Evolutionary conservation across 2,113 vertebrate species (phyloP).

Genomic region (Naja naja): DNA sequence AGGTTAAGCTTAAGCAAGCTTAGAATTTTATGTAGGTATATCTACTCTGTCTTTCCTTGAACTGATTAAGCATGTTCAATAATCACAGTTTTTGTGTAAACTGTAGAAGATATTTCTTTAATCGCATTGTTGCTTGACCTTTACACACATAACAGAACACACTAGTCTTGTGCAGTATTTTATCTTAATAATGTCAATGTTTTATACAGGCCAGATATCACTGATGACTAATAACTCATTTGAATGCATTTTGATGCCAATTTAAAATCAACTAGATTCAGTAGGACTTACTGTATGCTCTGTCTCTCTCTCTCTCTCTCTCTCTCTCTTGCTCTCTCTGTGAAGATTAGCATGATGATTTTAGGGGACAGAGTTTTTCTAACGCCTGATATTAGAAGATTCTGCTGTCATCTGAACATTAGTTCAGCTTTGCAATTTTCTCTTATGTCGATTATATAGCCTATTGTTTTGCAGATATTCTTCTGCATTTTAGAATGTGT

Average conservation of each 20-base stretch:
- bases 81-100: not conserved
- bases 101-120: not conserved
- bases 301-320: too few species aligned
- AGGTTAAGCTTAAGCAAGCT: not conserved
- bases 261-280: not conserved
- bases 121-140: conserved; percentile 23
- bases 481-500: not conserved
- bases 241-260: not conserved
- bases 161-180: not conserved
- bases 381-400: conserved; percentile 9
- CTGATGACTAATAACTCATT: not conserved
- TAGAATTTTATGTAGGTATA: not conserved
- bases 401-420: conserved; percentile 20
- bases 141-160: conserved; percentile 20
- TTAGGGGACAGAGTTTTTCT: not conserved
- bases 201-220: not conserved
- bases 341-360: not conserved
- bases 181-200: not conserved
- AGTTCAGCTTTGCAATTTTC: conserved; percentile 13
- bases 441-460: conserved; percentile 4
- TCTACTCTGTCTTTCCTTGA: not conserved
- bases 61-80: not conserved
- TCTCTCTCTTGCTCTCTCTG: not conserved
- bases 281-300: not conserved
- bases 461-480: not conserved